Conservation (phyloP, 1,140 invertebrate genomes). For the Drosophila serrata region DNA sequence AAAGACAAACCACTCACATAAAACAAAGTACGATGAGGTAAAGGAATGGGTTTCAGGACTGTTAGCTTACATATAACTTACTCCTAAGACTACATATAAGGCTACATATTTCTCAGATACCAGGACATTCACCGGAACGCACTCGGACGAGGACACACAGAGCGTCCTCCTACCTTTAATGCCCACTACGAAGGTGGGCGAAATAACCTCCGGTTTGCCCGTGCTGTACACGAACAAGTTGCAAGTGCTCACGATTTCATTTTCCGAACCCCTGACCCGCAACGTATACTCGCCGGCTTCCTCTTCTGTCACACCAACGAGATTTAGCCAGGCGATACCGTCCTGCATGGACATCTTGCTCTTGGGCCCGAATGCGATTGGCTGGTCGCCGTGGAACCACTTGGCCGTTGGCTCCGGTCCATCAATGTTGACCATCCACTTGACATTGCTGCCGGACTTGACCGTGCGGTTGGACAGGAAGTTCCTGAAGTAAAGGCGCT, state of each 20-base stretch:
- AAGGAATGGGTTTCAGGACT: neutral
- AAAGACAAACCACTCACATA: constrained; percentile 55
- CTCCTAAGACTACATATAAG: constrained; percentile 11
- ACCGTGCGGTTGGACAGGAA: constrained; percentile 89
- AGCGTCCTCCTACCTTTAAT: constrained; percentile 78
- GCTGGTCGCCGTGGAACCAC: constrained; percentile 89
- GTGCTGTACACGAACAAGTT: constrained; percentile 79
- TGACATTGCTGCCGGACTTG: constrained; percentile 88
- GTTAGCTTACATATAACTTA: constrained; percentile 44
- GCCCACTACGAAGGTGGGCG: constrained; percentile 79
- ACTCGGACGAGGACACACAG: constrained; percentile 10
- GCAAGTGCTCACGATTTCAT: constrained; percentile 82
- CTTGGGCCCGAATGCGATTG: constrained; percentile 84
- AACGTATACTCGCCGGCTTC: constrained; percentile 88
- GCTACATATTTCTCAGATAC: constrained; percentile 29
- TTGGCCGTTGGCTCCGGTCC: constrained; percentile 90
- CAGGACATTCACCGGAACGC: constrained; percentile 49
- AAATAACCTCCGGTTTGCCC: constrained; percentile 63
- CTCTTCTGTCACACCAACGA: constrained; percentile 86
- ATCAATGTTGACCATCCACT: constrained; percentile 91
- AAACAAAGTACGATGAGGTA: constrained; percentile 49
- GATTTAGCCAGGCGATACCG: constrained; percentile 89
- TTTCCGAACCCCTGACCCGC: constrained; percentile 87
- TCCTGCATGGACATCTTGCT: constrained; percentile 86
- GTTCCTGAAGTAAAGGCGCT: constrained; percentile 90